Evolutionary conservation across 1,140 invertebrate genomes (phyloP), one percentile per base, ranked within the genome.

Genomic region (Drosophila nigromelanica): DNA sequence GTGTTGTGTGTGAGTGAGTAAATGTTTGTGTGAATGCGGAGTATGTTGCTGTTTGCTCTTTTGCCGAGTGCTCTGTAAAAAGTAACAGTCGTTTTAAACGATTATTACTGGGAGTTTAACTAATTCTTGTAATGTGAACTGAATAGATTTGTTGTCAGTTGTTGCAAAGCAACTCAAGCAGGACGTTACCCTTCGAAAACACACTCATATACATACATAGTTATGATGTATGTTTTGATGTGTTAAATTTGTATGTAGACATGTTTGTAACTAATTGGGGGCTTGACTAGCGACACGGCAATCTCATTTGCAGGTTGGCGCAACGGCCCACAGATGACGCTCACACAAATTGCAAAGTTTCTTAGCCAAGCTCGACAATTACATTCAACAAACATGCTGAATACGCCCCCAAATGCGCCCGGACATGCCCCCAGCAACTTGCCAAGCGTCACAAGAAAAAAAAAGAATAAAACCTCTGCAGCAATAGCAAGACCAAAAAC

Each of bases 241-340:
- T 63, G 21, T 35, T 35, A 2, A 10, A 40, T 2, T 43, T 37
- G 35, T 18, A 39, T 54, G 10, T n/a, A 1, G 10, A 33, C 3
- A 33, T 14, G 11, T 45, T 27, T 43, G n/a, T 62, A 33, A 56
- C 30, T 56, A 43, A 67, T 72, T 66, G 69, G 55, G 48, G 64
- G 62, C 40, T 67, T 67, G 67, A 43, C 52, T 56, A 27, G 15
- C 24, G 10, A 24, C 40, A 30, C 24, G 40, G 45, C 12, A 35
- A 2, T 33, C 30, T 47, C 18, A 52, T 62, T 62, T 56, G 15
- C 35, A 39, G 73, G 54, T 63, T 51, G 30, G 21, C 15, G 37
- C 35, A 40, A 58, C 60, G 76, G 35, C 43, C 60, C 50, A 79
- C 50, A 80, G 80, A 68, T 76, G 80, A 67, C 76, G 80, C 73